These are phyloP conservation scores for Percopsis transmontana DNA, from an alignment of 2,113 vertebrate genomes.

Conservation along the genomic window DNA sequence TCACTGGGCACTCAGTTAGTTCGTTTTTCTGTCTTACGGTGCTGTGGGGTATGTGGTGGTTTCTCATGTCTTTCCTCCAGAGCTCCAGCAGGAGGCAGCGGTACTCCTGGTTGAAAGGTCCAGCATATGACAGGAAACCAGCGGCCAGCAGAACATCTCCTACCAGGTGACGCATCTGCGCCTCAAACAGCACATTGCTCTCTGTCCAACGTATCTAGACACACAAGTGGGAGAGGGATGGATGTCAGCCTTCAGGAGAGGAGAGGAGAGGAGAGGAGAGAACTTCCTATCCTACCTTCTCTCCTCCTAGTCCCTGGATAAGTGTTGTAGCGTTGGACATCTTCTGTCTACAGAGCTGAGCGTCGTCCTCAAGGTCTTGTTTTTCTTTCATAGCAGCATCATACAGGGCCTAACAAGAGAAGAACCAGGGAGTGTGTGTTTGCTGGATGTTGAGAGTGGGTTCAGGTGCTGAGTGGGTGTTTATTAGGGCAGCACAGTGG, in stretches of 20 bases:
- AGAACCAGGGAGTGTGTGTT: neutral
- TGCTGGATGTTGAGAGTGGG: neutral
- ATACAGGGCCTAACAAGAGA: slow-evolving; percentile 71
- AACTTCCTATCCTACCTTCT: slow-evolving; percentile 77
- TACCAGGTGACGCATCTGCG: slow-evolving; percentile 79
- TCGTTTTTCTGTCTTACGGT: neutral
- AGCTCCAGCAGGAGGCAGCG: slow-evolving; percentile 77
- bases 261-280: neutral
- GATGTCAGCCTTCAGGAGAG: neutral
- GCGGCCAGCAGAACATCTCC: slow-evolving; percentile 84
- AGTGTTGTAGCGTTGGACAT: slow-evolving; percentile 83
- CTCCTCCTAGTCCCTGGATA: slow-evolving; percentile 82
- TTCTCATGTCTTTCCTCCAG: slow-evolving; percentile 83
- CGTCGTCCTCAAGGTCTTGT: slow-evolving; percentile 80
- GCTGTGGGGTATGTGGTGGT: slow-evolving; percentile 61
- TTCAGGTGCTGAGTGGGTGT: neutral
- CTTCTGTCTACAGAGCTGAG: slow-evolving; percentile 79
- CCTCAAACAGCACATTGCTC: slow-evolving; percentile 82
- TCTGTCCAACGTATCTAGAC: slow-evolving; percentile 83
- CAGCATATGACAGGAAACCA: slow-evolving; percentile 85
- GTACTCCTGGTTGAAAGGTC: slow-evolving; percentile 88
- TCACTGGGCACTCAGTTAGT: neutral
- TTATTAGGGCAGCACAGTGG: too few relatives aligned
- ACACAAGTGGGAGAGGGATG: neutral
- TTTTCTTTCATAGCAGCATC: slow-evolving; percentile 82